These are phyloP conservation scores for Drosophila cracens DNA, from an alignment of 2,888 invertebrate genomes.

Conservation along the genomic window DNA sequence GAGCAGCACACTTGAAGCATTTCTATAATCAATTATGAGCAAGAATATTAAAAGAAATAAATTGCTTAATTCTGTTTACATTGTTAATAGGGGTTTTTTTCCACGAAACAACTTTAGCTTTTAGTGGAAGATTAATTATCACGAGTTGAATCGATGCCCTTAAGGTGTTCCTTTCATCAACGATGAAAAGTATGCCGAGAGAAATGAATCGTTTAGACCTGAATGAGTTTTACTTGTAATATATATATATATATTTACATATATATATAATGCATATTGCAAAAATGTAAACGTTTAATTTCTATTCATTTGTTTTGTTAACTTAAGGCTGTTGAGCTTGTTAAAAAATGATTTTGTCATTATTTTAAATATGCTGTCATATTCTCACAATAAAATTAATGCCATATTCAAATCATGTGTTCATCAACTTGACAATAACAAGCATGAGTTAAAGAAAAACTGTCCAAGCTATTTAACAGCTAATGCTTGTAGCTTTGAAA, in stretches of 20 bases:
- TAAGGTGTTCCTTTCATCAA: background rate
- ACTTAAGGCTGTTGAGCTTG: background rate
- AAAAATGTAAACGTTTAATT: background rate
- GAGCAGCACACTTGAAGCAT: background rate
- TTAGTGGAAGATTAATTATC: background rate
- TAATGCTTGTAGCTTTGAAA: background rate
- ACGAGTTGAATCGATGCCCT: background rate
- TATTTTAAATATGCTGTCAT: background rate
- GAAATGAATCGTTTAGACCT: background rate
- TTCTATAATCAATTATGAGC: background rate
- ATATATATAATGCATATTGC: too few species aligned
- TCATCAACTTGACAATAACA: background rate
- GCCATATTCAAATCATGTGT: background rate
- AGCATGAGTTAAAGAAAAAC: background rate
- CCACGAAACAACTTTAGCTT: background rate
- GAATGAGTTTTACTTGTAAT: background rate
- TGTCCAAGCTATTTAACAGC: background rate
- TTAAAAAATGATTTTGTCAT: background rate
- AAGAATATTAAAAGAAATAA: background rate
- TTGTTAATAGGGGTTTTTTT: background rate
- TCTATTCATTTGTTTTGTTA: background rate
- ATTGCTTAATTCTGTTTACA: background rate
- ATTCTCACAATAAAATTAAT: background rate
- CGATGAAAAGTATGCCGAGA: rapidly evolving
- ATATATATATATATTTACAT: background rate